Conservation (phyloP, 2,113 vertebrate genomes). For the Archilochus colubris region DNA sequence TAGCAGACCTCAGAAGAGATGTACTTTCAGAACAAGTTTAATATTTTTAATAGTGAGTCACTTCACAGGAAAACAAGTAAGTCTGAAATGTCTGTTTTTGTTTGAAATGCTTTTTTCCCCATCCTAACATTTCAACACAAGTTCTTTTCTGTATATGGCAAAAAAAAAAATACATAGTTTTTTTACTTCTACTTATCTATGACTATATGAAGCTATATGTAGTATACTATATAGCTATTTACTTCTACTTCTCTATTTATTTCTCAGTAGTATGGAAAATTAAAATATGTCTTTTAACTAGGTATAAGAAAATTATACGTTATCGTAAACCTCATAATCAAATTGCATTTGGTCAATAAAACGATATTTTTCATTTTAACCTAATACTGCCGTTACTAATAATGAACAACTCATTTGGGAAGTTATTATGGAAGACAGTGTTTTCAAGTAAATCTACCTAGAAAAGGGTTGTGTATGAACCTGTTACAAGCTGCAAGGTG, state of each 20-base stretch:
- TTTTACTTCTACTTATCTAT: not conserved
- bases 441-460: constrained; percentile 16
- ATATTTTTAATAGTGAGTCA: not conserved
- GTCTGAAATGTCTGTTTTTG: not conserved
- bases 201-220: too few relatives aligned
- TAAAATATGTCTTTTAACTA: not conserved
- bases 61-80: not conserved
- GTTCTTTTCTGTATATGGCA: not conserved
- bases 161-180: not conserved
- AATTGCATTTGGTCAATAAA: not conserved
- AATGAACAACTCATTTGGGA: not conserved
- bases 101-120: not conserved
- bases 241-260: not conserved
- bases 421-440: not conserved
- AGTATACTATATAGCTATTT: not conserved
- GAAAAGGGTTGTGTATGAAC: not conserved
- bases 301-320: not conserved
- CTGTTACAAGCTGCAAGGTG: constrained; percentile 5
- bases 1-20: not conserved
- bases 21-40: not conserved
- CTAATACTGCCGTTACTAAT: not conserved
- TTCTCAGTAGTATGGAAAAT: not conserved
- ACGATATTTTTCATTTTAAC: not conserved
- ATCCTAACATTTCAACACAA: not conserved
- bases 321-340: not conserved